These are phyloP conservation scores for Otocyon megalotis DNA, from an alignment of 2,113 vertebrate species.

Conservation along the genomic window DNA sequence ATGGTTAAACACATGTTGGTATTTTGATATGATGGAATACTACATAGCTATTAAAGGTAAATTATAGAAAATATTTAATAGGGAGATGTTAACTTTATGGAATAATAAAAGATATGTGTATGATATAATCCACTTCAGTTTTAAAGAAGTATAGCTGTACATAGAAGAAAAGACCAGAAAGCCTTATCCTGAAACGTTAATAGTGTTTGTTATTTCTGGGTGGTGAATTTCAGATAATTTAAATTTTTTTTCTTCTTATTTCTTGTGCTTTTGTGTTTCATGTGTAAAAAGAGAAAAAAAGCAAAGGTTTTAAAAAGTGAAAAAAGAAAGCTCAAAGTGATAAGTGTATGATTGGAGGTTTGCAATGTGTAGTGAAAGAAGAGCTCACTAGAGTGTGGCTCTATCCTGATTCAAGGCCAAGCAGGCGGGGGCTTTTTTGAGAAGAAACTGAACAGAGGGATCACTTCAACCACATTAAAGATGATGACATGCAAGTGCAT, in stretches of 20 bases:
- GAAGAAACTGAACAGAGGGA: not conserved
- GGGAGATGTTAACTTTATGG: not conserved
- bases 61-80: not conserved
- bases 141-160: not conserved
- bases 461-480: not conserved
- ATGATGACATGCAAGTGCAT: not conserved
- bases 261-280: not conserved
- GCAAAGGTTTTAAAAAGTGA: not conserved
- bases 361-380: not conserved
- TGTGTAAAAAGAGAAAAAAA: not conserved
- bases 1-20: not conserved
- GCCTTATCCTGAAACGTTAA: not conserved
- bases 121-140: not conserved
- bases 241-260: not conserved
- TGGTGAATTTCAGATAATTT: not conserved
- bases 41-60: slow-evolving; percentile 15
- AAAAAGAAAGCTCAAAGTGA: not conserved
- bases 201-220: not conserved
- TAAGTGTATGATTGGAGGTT: not conserved
- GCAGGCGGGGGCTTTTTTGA: not conserved
- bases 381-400: not conserved
- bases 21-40: not conserved
- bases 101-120: not conserved
- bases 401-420: not conserved
- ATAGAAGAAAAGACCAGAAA: not conserved